Evolutionary conservation across 2,888 invertebrate genomes (phyloP).

Genomic region (Ischnus inquisitorius): DNA sequence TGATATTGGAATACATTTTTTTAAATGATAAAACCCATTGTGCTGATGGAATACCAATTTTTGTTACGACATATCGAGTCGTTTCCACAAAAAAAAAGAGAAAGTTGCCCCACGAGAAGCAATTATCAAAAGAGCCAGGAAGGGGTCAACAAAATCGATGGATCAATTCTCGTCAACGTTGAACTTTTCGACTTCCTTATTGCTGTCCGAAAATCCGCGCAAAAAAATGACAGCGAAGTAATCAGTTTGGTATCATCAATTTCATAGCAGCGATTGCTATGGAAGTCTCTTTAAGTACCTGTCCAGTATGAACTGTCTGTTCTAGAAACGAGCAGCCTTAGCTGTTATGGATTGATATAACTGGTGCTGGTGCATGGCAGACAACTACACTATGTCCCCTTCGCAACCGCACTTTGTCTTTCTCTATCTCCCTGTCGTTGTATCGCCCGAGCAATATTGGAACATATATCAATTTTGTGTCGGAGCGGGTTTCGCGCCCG

Average conservation of each 20-base stretch:
- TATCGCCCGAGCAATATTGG: constrained; percentile 59
- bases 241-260: constrained; percentile 11
- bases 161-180: not conserved
- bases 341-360: constrained; percentile 36
- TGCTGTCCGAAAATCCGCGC: not conserved
- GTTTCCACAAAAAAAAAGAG: no score
- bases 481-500: constrained; percentile 50
- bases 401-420: constrained; percentile 2
- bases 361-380: not conserved
- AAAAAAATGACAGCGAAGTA: not conserved
- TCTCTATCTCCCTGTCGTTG: constrained; percentile 29
- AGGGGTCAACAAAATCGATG: not conserved
- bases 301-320: constrained; percentile 7
- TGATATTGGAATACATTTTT: no score
- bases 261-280: not conserved
- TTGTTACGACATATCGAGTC: no score
- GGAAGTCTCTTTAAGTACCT: constrained; percentile 19
- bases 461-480: constrained; percentile 65
- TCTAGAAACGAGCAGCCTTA: not conserved
- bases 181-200: not conserved
- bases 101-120: no score
- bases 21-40: no score
- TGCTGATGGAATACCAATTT: no score
- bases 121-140: not conserved
- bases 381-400: constrained; percentile 19